A percentile compares a stretch with the other conserved stretches of the same genome.
Evolutionary conservation across 2,113 vertebrate genomes (phyloP).

Genomic region (Hippocampus barbouri): DNA sequence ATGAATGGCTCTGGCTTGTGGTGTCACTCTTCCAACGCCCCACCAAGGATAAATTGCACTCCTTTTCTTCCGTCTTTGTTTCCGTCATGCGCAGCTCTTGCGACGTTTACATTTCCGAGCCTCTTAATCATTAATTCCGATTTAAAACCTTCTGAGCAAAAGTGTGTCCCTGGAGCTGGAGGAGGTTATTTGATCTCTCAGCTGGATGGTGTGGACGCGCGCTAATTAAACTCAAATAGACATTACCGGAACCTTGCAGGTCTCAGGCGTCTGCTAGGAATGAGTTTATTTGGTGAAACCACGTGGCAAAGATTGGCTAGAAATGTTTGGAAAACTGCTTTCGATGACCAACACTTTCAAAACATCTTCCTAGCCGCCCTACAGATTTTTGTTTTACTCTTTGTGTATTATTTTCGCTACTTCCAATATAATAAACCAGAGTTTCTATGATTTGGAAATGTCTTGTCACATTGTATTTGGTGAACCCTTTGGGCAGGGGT

Average conservation of each 20-base stretch:
- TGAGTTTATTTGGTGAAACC: neutral
- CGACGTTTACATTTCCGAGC: neutral
- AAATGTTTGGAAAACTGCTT: neutral
- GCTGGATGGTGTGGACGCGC: slow-evolving; percentile 7
- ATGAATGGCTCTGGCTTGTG: slow-evolving; percentile 11
- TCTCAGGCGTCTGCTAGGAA: neutral
- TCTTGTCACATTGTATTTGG: no score
- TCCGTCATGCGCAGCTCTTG: neutral
- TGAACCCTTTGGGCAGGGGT: no score
- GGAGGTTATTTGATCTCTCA: slow-evolving; percentile 22
- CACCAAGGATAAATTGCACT: slow-evolving; percentile 9
- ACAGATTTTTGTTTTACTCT: no score
- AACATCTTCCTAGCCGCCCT: neutral
- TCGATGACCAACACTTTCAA: neutral
- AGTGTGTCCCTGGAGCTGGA: slow-evolving; percentile 15
- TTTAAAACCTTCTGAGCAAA: neutral
- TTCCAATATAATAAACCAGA: no score
- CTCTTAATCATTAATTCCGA: slow-evolving; percentile 24
- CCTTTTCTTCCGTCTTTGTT: neutral
- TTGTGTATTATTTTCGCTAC: no score
- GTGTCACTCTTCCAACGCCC: slow-evolving; percentile 9
- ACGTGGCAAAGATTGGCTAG: neutral
- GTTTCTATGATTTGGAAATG: no score
- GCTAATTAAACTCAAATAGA: neutral
- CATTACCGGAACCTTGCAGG: neutral